Evolutionary conservation across 2,888 invertebrate genomes (phyloP).

Genomic region (Phyllotreta striolata): DNA sequence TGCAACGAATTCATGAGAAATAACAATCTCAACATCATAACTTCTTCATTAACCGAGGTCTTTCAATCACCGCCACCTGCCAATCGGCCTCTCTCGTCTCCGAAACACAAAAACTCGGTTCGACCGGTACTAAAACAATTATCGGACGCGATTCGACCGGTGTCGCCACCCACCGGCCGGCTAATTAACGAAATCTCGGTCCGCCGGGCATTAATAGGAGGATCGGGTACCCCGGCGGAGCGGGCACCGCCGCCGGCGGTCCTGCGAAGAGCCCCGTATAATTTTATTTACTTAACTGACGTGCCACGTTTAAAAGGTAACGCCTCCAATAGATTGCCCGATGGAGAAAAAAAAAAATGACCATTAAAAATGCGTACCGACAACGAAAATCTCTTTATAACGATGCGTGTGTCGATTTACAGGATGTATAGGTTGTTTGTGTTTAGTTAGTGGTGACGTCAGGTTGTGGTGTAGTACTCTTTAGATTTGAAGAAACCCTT

Average conservation of each 20-base stretch:
- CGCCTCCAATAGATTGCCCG: conserved; percentile 53
- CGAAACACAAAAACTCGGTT: background rate
- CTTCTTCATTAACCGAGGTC: too few species aligned
- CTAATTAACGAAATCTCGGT: conserved; percentile 48
- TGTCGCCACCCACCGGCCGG: conserved; percentile 48
- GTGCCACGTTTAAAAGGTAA: conserved; percentile 54
- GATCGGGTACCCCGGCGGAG: too few species aligned
- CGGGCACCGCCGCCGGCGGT: conserved; percentile 16
- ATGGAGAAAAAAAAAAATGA: too few species aligned
- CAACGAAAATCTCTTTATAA: conserved; percentile 56
- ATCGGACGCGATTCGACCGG: conserved; percentile 29
- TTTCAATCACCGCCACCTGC: background rate
- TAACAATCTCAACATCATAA: too few species aligned
- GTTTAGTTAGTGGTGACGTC: background rate
- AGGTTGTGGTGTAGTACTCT: background rate
- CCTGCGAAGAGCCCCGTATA: conserved; percentile 50
- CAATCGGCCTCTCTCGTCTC: background rate
- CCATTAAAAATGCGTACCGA: too few species aligned
- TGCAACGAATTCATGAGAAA: too few species aligned
- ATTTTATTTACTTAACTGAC: conserved; percentile 58
- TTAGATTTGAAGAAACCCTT: background rate
- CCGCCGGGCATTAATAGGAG: background rate
- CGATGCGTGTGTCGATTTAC: conserved; percentile 41
- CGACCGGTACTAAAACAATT: conserved; percentile 21
- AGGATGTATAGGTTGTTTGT: background rate